A percentile compares a stretch with the other conserved stretches of the same genome.
Evolutionary conservation across 2,113 vertebrate species (phyloP).

Genomic region (Phalacrocorax carbo): DNA sequence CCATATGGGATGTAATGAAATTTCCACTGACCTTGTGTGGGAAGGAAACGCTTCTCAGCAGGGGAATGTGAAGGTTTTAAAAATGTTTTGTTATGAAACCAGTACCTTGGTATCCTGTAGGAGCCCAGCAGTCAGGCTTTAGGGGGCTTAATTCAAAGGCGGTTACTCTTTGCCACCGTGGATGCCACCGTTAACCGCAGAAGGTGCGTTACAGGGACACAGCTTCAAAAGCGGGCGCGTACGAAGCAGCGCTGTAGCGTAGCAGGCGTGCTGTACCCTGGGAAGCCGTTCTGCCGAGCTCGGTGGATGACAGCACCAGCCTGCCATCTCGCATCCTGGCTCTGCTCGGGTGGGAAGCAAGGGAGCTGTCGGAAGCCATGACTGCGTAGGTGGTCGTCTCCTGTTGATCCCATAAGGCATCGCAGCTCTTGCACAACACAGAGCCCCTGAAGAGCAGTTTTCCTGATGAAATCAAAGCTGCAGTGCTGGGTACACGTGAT

Average conservation of each 20-base stretch:
- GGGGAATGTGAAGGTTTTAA: background rate
- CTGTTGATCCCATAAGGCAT: background rate
- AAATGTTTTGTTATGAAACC: background rate
- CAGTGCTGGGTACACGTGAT: fast-evolving
- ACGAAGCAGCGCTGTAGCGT: fast-evolving
- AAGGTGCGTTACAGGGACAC: fast-evolving
- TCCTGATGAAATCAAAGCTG: background rate
- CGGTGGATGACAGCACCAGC: background rate
- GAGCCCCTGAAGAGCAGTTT: background rate
- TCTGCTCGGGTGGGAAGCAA: background rate
- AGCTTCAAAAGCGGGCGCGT: fast-evolving
- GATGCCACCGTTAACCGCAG: fast-evolving
- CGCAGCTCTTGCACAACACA: background rate
- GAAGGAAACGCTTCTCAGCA: background rate
- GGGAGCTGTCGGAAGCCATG: background rate
- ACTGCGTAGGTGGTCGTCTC: background rate
- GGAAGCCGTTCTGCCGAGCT: background rate
- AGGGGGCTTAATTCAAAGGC: background rate
- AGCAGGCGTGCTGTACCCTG: background rate
- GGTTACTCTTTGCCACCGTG: background rate
- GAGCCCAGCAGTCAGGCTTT: background rate
- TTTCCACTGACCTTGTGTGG: slow-evolving; percentile 19
- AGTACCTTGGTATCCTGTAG: background rate
- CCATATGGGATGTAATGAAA: background rate
- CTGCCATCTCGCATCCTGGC: background rate